Evolutionary conservation across 2,113 vertebrate species (phyloP), one percentile per base, ranked within the genome.

Genomic region (Halcyon senegalensis): DNA sequence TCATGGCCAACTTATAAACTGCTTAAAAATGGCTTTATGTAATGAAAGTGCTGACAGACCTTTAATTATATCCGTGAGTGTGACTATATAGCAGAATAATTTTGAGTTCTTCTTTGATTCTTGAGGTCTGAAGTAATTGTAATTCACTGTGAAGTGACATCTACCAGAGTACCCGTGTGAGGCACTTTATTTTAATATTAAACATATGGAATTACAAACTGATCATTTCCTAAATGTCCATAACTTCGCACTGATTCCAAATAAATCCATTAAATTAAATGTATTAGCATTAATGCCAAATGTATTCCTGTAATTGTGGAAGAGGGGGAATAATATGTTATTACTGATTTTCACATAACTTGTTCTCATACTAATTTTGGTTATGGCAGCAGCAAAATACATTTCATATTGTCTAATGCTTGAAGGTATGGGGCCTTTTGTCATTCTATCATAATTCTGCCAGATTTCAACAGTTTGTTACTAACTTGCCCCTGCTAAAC

Each of bases 101-200:
- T 86, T 93, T 94, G 70, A 91, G 90, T 93, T 89, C 77, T 81
- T 91, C 87, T 93, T 97, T 97, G 84, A 94, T 94, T 95, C 82
- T 94, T 96, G 78, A 93, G 72, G 95, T 93, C 82, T 92, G 64
- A 94, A 92, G 63, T 12, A 95, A 94, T 89, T 94, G 96, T 95
- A 94, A 94, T 97, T 93, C 79, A 88, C 93, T 97, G 95, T 96
- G 95, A 97, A 95, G 82, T 94, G 93, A 97, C 91, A 97, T 95
- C 78, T 95, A 95, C 93, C 96, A 97, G 95, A 95, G 62, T 93
- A 85, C 78, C 56, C 86, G 19, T 68, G 68, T 77, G 50, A 85
- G 63, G 9, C 59, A 95, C 51, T 94, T 97, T 84, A 39, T 88
- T 93, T 83, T 97, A 97, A 95, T 94, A 96, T 90, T 95, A 96